Conservation (phyloP, 2,888 invertebrate species). For the Habrosyne pyritoides region DNA sequence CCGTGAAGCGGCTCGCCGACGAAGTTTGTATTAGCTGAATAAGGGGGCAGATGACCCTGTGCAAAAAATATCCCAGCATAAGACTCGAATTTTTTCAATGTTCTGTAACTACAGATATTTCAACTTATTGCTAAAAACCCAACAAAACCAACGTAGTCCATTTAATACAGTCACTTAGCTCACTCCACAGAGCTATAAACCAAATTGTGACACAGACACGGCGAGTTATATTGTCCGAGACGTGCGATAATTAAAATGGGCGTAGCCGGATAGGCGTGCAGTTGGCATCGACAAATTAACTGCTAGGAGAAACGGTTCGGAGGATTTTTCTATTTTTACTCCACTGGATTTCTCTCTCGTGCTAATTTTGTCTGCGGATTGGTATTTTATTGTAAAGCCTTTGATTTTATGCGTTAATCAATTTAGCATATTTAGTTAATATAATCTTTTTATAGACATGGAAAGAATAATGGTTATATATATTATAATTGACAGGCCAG, state of each 20-base stretch:
- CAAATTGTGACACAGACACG: constrained; percentile 1
- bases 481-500: too few relatives aligned
- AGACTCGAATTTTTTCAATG: too few relatives aligned
- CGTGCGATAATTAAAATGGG: constrained; percentile 39
- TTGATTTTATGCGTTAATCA: too few relatives aligned
- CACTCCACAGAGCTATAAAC: neutral
- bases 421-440: too few relatives aligned
- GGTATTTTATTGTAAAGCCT: neutral
- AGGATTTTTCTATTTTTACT: constrained; percentile 4
- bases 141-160: neutral
- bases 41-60: too few relatives aligned
- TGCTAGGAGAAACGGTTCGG: constrained; percentile 9
- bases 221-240: neutral
- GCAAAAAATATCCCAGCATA: too few relatives aligned
- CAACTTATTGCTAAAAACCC: too few relatives aligned
- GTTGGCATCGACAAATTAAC: constrained; percentile 52
- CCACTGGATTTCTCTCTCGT: neutral
- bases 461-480: too few relatives aligned
- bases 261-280: constrained; percentile 26
- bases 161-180: neutral
- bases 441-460: too few relatives aligned
- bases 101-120: too few relatives aligned
- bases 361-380: neutral
- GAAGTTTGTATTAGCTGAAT: too few relatives aligned
- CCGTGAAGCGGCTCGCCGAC: too few relatives aligned